A percentile compares a stretch with the other conserved stretches of the same genome.
Conservation (phyloP, 2,113 vertebrate species). For the Mormoops blainvillei region DNA sequence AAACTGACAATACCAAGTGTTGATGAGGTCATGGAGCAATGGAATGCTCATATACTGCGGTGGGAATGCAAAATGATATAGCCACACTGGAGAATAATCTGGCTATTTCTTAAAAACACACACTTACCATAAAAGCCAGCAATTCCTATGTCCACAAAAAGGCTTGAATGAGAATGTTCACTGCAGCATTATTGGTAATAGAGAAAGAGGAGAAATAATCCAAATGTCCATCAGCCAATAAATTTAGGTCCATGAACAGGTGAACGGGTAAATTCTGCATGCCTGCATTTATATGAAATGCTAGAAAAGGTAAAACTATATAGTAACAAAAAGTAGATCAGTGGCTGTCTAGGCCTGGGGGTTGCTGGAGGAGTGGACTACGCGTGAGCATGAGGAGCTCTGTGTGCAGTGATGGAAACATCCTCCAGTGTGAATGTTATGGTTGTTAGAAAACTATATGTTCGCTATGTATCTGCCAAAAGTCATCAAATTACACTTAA, state of each 20-base stretch:
- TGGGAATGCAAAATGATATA: background rate
- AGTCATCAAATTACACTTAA: no score
- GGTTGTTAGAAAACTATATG: background rate
- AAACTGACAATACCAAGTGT: background rate
- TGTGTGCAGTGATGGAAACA: background rate
- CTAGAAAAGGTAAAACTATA: background rate
- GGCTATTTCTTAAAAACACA: constrained; percentile 7
- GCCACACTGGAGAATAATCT: background rate
- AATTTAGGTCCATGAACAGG: background rate
- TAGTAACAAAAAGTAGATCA: background rate
- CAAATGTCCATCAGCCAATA: background rate
- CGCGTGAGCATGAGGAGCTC: background rate
- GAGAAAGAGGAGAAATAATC: background rate
- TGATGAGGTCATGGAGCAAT: background rate
- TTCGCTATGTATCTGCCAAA: no score
- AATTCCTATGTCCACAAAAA: constrained; percentile 7
- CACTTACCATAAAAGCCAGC: background rate
- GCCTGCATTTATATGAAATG: background rate
- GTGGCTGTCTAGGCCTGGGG: background rate
- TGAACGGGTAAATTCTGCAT: background rate
- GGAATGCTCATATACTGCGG: background rate
- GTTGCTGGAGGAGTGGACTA: background rate
- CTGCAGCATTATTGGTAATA: background rate
- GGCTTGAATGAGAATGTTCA: background rate
- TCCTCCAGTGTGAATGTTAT: background rate